Conservation (phyloP, 1,140 invertebrate genomes). For the Drosophila punjabiensis region DNA sequence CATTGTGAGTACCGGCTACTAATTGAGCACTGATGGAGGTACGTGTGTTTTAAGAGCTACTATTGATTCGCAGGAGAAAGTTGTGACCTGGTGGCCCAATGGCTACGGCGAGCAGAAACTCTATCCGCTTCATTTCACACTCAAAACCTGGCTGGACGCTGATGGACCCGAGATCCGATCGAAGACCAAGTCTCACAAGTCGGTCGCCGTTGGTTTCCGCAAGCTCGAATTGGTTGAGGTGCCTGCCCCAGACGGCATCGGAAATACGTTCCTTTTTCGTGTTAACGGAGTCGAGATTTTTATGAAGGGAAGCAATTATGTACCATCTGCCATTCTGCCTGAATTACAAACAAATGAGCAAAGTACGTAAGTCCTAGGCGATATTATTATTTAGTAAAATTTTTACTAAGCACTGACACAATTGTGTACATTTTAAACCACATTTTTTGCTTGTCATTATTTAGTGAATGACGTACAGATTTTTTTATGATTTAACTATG, state of each 20-base stretch:
- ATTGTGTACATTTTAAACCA: too few relatives aligned
- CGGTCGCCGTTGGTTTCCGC: constrained; percentile 92
- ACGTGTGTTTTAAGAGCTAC: constrained; percentile 46
- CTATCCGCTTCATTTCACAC: constrained; percentile 89
- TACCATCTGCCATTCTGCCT: constrained; percentile 95
- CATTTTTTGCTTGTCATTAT: too few relatives aligned
- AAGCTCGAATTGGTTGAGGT: constrained; percentile 93
- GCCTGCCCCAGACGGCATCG: constrained; percentile 86
- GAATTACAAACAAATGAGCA: constrained; percentile 88
- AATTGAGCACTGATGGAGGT: constrained; percentile 30
- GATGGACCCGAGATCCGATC: constrained; percentile 62
- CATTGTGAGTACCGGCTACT: constrained; percentile 69
- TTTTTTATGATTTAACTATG: too few relatives aligned
- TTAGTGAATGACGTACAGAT: too few relatives aligned
- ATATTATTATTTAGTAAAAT: neutral
- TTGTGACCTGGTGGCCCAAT: constrained; percentile 97
- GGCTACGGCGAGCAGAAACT: constrained; percentile 94
- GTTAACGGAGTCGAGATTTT: constrained; percentile 96
- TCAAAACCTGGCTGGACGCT: constrained; percentile 63
- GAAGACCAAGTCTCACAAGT: constrained; percentile 82
- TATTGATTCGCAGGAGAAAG: constrained; percentile 82
- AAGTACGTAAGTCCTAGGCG: constrained; percentile 66
- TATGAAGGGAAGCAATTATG: constrained; percentile 98
- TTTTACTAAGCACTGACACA: neutral
- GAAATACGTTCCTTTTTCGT: constrained; percentile 94